Evolutionary conservation across 2,888 invertebrate genomes (phyloP), one percentile per base, ranked within the genome.

Genomic region (Uloborus plumipes): DNA sequence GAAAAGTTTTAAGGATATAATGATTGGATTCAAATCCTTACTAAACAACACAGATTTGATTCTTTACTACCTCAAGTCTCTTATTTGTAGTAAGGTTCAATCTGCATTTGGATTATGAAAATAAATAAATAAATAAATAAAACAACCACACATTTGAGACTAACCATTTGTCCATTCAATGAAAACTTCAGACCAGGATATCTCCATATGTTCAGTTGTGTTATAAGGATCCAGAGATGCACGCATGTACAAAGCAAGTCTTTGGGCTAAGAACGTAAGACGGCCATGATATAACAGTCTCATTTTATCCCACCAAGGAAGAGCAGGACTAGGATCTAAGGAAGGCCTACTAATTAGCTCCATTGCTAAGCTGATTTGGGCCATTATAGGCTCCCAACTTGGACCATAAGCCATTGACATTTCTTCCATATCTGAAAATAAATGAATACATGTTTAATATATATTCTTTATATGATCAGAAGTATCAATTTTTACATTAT

Each of bases 221-320:
- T 99, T 99, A 89, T 99, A 99, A 0, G 99, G 99, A 90, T 99
- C 98, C 15, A 97, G 91, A 0, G 98, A 98, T 4, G 98, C 98
- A 89, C 98, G 98, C 83, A 99, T 91, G 53, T 98, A 90, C 53
- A 98, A 94, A 0, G 97, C 96, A 89, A 98, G 92, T 88, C 95
- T 94, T 87, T 94, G 93, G 20, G 96, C 94, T 86, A 94, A 93
- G 89, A 96, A 93, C 0, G 97, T 97, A 64, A 99, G 89, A 0
- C 97, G 92, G 0, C 99, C 99, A 89, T 99, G 99, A 87, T 97
- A 91, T 51, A 98, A 91, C 11, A 99, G 91, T 0, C 99, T 92
- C 89, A 95, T 94, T 90, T 98, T 98, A 90, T 99, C 99, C 99
- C 99, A 99, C 91, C 98, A 98, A 0, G 98, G 94, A 64, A 99